Evolutionary conservation across 2,888 invertebrate species (phyloP).

Genomic region (Noctua janthe): DNA sequence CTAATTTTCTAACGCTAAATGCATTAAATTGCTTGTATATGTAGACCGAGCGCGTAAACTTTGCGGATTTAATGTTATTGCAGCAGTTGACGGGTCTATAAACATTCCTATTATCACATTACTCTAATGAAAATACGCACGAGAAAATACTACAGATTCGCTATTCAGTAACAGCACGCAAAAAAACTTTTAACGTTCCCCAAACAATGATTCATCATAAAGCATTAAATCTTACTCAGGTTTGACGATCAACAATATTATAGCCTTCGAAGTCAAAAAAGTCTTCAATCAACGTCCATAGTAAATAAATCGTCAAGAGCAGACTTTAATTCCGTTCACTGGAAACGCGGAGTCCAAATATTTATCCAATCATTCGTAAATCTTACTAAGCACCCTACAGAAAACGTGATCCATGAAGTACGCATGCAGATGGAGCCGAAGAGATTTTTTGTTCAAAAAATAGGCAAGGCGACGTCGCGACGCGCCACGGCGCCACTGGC

Average conservation of each 20-base stretch:
- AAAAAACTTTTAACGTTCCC: slow-evolving; percentile 18
- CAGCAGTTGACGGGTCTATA: slow-evolving; percentile 46
- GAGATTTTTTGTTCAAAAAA: slow-evolving; percentile 78
- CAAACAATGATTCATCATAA: slow-evolving; percentile 52
- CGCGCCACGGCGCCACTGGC: slow-evolving; percentile 83
- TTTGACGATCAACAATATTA: slow-evolving; percentile 27
- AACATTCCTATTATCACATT: slow-evolving; percentile 51
- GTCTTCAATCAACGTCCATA: slow-evolving; percentile 48
- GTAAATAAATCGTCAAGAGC: slow-evolving; percentile 52
- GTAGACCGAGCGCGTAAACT: slow-evolving; percentile 48
- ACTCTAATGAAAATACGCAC: slow-evolving; percentile 44
- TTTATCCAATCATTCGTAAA: slow-evolving; percentile 67
- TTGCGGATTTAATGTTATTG: slow-evolving; percentile 53
- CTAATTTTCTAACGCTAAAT: slow-evolving; percentile 41
- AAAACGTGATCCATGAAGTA: slow-evolving; percentile 39
- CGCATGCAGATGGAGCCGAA: slow-evolving; percentile 38
- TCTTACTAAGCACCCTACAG: slow-evolving; percentile 56
- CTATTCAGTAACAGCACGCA: slow-evolving; percentile 3
- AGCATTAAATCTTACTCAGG: slow-evolving; percentile 29
- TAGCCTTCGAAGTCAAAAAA: slow-evolving; percentile 42
- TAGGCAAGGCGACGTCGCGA: slow-evolving; percentile 79
- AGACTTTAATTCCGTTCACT: slow-evolving; percentile 53
- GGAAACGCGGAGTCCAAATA: slow-evolving; percentile 67
- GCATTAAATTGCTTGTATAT: slow-evolving; percentile 40
- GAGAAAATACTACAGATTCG: slow-evolving; percentile 31